Base-by-base conservation (phyloP, 92 coral and sea anemone species). In the Nematostella vectensis region DNA sequence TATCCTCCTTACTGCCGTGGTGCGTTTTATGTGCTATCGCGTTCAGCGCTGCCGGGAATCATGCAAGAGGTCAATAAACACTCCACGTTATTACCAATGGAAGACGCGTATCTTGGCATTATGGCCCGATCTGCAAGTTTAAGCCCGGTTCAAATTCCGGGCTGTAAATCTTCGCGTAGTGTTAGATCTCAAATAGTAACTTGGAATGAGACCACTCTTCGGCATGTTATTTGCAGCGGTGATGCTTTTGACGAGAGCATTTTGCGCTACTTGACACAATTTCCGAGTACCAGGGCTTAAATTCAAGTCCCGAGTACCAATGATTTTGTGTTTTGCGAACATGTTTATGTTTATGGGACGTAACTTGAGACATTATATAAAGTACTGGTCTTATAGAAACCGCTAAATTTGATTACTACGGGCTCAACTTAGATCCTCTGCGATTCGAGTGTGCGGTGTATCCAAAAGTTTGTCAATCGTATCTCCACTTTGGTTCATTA, bases 1-100 rank as follows among this genome's bases (percentile, higher is more conserved):
- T 45, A 6, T 22, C 51, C 51, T 11, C 51, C 51, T 4, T 45
- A 45, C 21, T 45, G 51, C 23, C 9, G 51, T 9, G 51, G 51
- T 4, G 51, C 51, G 9, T 45, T 45, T 22, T 45, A 45, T 17
- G 51, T 45, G 4, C 21, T 45, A 4, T 45, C 51, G 4, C 51
- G 51, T 9, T 9, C 9, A 11, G 23, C 51, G 9, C 4, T 45
- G 23, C 51, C 21, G 4, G 51, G 4, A 45, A 45, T 45, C 4
- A 9, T 45, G 51, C 4, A 19, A 9, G 21, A 19, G 4, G 4
- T 45, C 4, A 19, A 17, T 4, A 45, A 45, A 45, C 51, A 17
- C 4, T 11, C 9, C 51, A 4, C 51, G 12, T n/a, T n/a, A n/a
- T 10, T 45, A 45, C 51, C 4, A 4, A 45, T 45, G 4, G 51